Percentiles rank a stretch among this genome's conserved stretches.
phyloP scores from a whole-genome alignment of 1,140 invertebrate genomes.

The Ptiloglossa arizonensis region DNA sequence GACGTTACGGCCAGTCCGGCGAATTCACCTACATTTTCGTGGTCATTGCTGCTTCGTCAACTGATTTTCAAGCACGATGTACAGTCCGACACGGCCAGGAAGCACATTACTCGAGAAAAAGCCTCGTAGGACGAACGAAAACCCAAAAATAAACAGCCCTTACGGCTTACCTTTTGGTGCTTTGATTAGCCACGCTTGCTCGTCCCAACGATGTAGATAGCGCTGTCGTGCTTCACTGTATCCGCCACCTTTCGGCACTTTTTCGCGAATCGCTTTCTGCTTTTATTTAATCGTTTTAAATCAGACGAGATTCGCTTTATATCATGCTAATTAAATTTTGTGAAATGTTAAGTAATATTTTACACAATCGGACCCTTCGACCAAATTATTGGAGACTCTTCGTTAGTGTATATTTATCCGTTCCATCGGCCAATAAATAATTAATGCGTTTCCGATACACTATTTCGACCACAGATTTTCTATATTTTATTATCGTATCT shows the following conservation, averaged over 20 bases:
- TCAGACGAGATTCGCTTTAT: background rate
- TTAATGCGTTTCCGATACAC: background rate
- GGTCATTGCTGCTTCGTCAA: constrained; percentile 72
- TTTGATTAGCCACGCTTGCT: constrained; percentile 86
- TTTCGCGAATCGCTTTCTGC: background rate
- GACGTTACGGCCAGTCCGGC: constrained; percentile 67
- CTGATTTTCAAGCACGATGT: constrained; percentile 64
- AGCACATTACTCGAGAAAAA: constrained; percentile 68
- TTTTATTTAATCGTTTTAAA: constrained; percentile 5
- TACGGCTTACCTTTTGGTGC: constrained; percentile 84
- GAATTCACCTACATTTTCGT: constrained; percentile 73
- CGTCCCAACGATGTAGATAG: constrained; percentile 60
- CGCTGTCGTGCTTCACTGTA: constrained; percentile 49
- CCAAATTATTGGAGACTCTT: background rate
- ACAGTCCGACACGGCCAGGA: constrained; percentile 57
- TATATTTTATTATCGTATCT: background rate
- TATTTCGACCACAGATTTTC: background rate
- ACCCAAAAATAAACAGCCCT: constrained; percentile 74
- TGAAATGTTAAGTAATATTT: background rate
- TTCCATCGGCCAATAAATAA: constrained; percentile 28
- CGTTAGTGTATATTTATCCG: background rate
- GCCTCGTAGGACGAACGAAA: constrained; percentile 65
- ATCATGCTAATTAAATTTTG: background rate
- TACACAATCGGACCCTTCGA: background rate
- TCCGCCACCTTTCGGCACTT: constrained; percentile 47